Conservation (phyloP, 1,140 invertebrate genomes). For the Triops longicaudatus region DNA sequence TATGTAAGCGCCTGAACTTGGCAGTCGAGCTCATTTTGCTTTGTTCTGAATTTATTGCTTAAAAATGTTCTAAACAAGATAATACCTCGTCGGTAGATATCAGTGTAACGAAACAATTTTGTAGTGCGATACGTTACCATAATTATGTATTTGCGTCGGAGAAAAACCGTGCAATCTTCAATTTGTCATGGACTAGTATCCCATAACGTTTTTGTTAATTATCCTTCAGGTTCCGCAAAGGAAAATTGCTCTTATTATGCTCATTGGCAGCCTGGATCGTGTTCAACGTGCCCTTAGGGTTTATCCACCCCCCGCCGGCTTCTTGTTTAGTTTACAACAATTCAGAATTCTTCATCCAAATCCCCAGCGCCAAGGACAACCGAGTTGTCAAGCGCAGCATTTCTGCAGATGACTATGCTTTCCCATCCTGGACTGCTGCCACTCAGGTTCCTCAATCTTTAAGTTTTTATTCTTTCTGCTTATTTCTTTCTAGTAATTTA, state of each 20-base stretch:
- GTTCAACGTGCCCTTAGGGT: constrained; percentile 90
- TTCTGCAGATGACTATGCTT: constrained; percentile 19
- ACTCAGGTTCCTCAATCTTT: neutral
- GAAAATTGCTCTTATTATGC: constrained; percentile 77
- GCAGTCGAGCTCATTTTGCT: no score
- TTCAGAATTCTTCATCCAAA: constrained; percentile 43
- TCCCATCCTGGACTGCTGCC: constrained; percentile 22
- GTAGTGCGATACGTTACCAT: no score
- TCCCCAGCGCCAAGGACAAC: constrained; percentile 26
- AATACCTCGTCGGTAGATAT: no score
- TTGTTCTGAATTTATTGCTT: no score
- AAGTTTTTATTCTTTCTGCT: no score
- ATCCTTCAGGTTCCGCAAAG: constrained; percentile 61
- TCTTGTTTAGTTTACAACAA: constrained; percentile 74
- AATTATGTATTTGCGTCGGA: no score
- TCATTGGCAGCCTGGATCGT: constrained; percentile 91
- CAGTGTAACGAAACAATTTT: no score
- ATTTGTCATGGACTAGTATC: neutral
- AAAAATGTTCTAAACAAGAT: no score
- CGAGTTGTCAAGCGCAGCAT: constrained; percentile 29
- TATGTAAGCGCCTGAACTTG: no score
- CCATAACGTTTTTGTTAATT: constrained; percentile 4
- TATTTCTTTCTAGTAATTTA: no score
- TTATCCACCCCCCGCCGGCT: constrained; percentile 84
- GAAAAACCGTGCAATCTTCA: no score